Base-by-base conservation (phyloP, 2,113 vertebrate genomes). In the Epinephelus lanceolatus region DNA sequence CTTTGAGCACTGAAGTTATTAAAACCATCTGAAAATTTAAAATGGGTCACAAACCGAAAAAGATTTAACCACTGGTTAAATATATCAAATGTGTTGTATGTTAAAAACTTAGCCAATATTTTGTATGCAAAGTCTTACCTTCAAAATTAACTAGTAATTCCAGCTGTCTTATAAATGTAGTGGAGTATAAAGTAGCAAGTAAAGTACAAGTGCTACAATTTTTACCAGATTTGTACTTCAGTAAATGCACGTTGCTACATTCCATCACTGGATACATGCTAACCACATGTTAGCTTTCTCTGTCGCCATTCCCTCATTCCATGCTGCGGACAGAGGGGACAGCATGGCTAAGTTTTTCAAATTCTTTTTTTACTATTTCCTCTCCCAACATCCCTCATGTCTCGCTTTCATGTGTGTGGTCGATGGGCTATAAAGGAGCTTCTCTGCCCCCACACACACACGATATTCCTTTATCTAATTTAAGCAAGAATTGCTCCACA, bases 401-500 rank as follows among this genome's bases (percentile, higher is more conserved):
- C 17, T 37, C 60, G 52, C 14, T 33, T 66, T 83, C 13, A 67
- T 49, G 71, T 67, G 65, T 71, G 69, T 19, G 65, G 40, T 76
- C 3, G 18, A 57, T 45, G 18, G 81, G 40, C 49, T 47, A 15
- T 74, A 59, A 81, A 80, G 65, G 1, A 80, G 25, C 49, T 37
- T 57, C 61, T 62, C 53, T 72, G 18, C 30, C 71, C 84, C 51
- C 75, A 23, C 78, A 55, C 27, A 23, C 45, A 53, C 51, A 56
- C 33, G 2, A 57, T 65, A 45, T 52, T 53, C 73, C 65, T 62
- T 83, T 61, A 67, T 77, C 70, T 79, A 71, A 78, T 84, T 89
- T 80, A 71, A 68, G 21, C 56, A 52, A 53, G 76, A 83, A 71
- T 45, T 66, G 63, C 61, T 80, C 83, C 68, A 88, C 61, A 66